Base-by-base conservation (phyloP, 2,888 invertebrate species). In the Meandrusa payeni region DNA sequence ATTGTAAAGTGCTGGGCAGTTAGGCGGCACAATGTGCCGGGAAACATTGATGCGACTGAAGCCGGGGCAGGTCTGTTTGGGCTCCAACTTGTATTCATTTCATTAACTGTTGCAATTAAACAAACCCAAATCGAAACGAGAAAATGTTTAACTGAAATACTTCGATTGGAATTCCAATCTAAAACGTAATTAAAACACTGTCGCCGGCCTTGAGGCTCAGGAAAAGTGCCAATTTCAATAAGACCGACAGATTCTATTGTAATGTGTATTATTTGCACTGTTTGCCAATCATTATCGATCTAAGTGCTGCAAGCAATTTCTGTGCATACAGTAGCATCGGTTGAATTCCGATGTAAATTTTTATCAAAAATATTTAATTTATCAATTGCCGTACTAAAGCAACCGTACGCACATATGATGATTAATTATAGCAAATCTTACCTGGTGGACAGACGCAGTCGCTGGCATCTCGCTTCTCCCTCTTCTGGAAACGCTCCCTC, bases 1-100 rank as follows among this genome's bases (percentile, higher is more conserved):
- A 86, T 83, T 78, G 80, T 82, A 76, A 82, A 82, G 82, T 82
- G 77, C 79, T n/a, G 77, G 64, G 72, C 69, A 67, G 76, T 76
- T 78, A 69, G 64, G 60, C 51, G 59, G 60, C 54, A 71, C 72
- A 69, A 71, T 75, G 69, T 74, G 75, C 71, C 64, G 66, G 73
- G 65, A 66, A 67, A 65, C 76, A 77, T 78, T 67, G 76, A 76
- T 68, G 59, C 52, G 60, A 55, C 60, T 62, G 53, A 55, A 11
- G 7, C 13, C 11, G 11, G 34, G 15, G 3, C 20, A 10, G 40
- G 12, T 5, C n/a, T 51, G 51, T 55, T 56, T 47, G 50, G 41
- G 46, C 51, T 41, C 47, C 46, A 54, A 52, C 47, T 52, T 50
- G 55, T 53, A 57, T 60, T 57, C 54, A 59, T 55, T 50, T 54